A percentile compares a stretch with the other conserved stretches of the same genome.
phyloP scores from a whole-genome alignment of 2,113 vertebrate species.

The Perca fluviatilis region DNA sequence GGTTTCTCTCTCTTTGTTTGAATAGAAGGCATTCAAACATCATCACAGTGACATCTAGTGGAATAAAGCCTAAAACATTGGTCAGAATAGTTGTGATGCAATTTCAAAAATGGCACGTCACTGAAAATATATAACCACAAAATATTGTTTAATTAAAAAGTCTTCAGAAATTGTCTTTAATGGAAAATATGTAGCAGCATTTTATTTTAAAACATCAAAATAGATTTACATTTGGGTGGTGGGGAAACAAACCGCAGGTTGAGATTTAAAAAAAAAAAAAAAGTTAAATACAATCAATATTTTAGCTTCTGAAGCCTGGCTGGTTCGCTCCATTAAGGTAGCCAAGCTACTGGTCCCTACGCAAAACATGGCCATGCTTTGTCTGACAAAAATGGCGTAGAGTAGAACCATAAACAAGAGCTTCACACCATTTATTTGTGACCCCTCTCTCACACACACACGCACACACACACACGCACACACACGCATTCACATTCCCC shows the following conservation, averaged over 20 bases:
- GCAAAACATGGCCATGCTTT: slow-evolving; percentile 52
- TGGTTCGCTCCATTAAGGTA: slow-evolving; percentile 68
- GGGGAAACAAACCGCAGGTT: slow-evolving; percentile 63
- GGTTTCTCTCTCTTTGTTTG: neutral
- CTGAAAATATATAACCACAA: neutral
- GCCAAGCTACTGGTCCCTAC: slow-evolving; percentile 73
- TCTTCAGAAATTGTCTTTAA: slow-evolving; percentile 88
- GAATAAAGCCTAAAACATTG: slow-evolving; percentile 17
- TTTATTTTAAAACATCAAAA: slow-evolving; percentile 78
- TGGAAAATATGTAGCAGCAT: slow-evolving; percentile 94
- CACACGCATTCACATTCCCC: slow-evolving; percentile 1
- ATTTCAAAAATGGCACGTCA: neutral
- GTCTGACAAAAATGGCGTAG: slow-evolving; percentile 54
- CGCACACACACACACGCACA: slow-evolving; percentile 1
- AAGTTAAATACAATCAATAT: slow-evolving; percentile 81
- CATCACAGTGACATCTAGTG: slow-evolving; percentile 80
- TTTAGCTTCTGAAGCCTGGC: slow-evolving; percentile 80
- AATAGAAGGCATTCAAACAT: slow-evolving; percentile 2
- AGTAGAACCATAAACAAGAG: slow-evolving; percentile 25
- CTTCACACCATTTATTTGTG: neutral
- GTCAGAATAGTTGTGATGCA: neutral
- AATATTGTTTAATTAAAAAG: slow-evolving; percentile 25
- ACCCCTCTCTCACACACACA: slow-evolving; percentile 5
- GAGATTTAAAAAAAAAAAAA: slow-evolving; percentile 51
- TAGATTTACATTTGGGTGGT: slow-evolving; percentile 73